Conservation (phyloP, 2,113 vertebrate genomes). For the Pituophis catenifer region DNA sequence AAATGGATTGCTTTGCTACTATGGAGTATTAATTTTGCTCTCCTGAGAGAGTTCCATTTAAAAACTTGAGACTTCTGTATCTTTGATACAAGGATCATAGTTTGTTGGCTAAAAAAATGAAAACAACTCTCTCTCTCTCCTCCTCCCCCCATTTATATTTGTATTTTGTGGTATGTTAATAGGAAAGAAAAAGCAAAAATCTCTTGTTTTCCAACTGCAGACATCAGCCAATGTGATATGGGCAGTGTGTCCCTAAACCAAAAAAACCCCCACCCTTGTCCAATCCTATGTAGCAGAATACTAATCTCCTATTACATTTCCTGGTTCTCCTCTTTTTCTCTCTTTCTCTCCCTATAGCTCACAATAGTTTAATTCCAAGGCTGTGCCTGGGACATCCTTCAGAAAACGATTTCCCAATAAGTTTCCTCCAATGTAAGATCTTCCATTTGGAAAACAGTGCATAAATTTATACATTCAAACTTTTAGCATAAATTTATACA, state of each 20-base stretch:
- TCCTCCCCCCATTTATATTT: background rate
- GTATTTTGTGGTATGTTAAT: background rate
- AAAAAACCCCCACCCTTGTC: background rate
- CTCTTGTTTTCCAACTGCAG: background rate
- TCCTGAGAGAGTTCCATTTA: background rate
- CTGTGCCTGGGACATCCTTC: background rate
- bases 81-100: background rate
- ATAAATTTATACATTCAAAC: background rate
- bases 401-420: background rate
- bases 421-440: background rate
- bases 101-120: background rate
- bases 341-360: background rate
- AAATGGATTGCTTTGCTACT: background rate
- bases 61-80: background rate
- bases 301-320: background rate
- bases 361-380: background rate
- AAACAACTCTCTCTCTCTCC: background rate
- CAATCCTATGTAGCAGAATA: background rate
- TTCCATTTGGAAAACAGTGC: background rate
- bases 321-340: background rate
- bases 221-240: background rate
- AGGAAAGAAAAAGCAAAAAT: background rate
- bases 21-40: background rate
- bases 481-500: background rate
- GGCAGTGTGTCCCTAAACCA: background rate